A percentile compares a stretch with the other conserved stretches of the same genome.
Conservation (phyloP, 2,113 vertebrate genomes). For the Actenoides hombroni region DNA sequence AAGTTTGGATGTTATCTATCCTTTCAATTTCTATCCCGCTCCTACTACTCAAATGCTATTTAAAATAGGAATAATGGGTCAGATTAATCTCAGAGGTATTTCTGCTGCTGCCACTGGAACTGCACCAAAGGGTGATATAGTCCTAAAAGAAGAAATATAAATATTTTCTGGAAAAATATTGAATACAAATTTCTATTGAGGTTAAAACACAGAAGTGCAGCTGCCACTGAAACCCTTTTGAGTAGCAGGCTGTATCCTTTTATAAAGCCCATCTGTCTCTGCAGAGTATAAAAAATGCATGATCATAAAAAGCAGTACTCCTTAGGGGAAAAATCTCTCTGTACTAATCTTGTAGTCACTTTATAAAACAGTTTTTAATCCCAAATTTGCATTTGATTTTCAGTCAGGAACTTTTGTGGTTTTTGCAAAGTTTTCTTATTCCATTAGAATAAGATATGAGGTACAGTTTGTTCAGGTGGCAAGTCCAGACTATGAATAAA, state of each 20-base stretch:
- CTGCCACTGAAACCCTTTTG: background rate
- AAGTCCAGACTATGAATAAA: constrained; percentile 75
- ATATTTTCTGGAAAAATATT: background rate
- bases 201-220: background rate
- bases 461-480: constrained; percentile 74
- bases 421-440: constrained; percentile 68
- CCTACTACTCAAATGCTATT: background rate
- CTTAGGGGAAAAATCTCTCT: constrained; percentile 14
- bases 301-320: constrained; percentile 26
- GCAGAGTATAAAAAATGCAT: constrained; percentile 17
- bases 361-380: constrained; percentile 52
- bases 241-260: constrained; percentile 15
- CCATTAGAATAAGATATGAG: constrained; percentile 70
- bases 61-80: background rate
- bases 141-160: background rate
- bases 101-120: background rate
- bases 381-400: constrained; percentile 57
- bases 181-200: background rate
- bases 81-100: background rate
- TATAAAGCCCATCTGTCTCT: constrained; percentile 61
- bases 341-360: background rate
- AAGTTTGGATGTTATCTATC: background rate
- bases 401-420: constrained; percentile 58
- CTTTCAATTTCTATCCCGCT: background rate
- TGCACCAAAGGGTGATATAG: background rate